These are phyloP conservation scores for Hyperopisus bebe DNA, from an alignment of 2,113 vertebrate genomes.

Conservation along the genomic window DNA sequence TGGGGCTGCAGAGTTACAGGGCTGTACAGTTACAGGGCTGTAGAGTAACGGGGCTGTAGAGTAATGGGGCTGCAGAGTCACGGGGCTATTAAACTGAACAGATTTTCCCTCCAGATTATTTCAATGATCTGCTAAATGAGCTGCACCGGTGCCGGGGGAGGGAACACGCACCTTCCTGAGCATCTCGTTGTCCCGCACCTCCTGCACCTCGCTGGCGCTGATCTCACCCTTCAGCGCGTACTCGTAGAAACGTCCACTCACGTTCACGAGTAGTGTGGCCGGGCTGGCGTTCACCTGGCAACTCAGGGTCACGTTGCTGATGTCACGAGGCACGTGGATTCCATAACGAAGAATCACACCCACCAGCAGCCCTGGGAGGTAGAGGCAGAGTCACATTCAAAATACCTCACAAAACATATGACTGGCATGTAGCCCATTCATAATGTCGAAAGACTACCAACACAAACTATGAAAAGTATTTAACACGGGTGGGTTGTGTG, in stretches of 20 bases:
- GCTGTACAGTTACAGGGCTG: neutral
- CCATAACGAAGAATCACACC: conserved; percentile 87
- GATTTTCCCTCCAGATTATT: neutral
- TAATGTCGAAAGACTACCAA: neutral
- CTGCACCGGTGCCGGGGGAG: neutral
- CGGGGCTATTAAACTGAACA: neutral
- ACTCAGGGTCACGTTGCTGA: conserved; percentile 76
- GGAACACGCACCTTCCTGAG: conserved; percentile 77
- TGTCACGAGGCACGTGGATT: conserved; percentile 81
- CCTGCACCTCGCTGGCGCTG: conserved; percentile 67
- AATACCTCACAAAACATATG: neutral
- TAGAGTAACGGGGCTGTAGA: neutral
- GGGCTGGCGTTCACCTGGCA: conserved; percentile 85
- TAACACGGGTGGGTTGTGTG: neutral
- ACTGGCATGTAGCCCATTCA: neutral
- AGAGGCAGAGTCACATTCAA: neutral
- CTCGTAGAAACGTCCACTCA: conserved; percentile 90
- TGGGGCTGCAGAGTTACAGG: neutral
- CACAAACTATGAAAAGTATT: neutral
- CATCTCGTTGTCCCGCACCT: conserved; percentile 91
- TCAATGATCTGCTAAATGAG: neutral
- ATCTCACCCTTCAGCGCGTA: conserved; percentile 93
- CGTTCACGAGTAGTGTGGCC: conserved; percentile 81
- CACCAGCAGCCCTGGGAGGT: conserved; percentile 73
- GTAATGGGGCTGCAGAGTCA: neutral